Conservation (phyloP, 2,888 invertebrate genomes). For the Lingula anatina region DNA sequence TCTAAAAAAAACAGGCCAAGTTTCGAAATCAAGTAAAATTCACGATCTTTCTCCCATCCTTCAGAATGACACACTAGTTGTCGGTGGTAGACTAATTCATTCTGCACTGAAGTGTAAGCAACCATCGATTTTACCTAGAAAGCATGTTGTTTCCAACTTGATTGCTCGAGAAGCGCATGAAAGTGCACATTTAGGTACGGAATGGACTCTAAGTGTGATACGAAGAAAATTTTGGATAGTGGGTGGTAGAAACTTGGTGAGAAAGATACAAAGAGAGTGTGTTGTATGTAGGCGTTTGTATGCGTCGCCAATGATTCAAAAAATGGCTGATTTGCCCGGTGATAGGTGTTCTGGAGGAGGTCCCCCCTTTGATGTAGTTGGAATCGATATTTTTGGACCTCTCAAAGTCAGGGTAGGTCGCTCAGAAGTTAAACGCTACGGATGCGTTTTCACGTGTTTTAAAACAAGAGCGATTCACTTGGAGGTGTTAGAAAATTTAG, state of each 20-base stretch:
- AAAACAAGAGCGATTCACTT: conserved; percentile 3
- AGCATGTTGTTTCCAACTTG: too few relatives aligned
- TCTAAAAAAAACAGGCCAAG: too few relatives aligned
- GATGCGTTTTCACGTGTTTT: conserved; percentile 3
- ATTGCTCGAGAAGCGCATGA: not conserved
- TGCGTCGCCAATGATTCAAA: not conserved
- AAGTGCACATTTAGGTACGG: not conserved
- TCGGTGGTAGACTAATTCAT: too few relatives aligned
- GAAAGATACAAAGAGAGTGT: not conserved
- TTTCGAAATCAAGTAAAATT: too few relatives aligned
- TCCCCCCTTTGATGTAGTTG: not conserved
- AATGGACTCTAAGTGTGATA: not conserved
- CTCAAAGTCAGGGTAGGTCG: conserved; percentile 1
- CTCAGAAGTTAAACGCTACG: not conserved
- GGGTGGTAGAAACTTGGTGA: not conserved
- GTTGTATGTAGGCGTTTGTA: not conserved
- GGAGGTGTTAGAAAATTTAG: conserved; percentile 2
- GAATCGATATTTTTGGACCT: conserved; percentile 4
- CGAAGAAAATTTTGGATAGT: not conserved
- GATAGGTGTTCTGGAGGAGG: not conserved
- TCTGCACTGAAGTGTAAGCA: too few relatives aligned
- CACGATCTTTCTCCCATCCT: too few relatives aligned
- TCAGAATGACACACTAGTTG: too few relatives aligned
- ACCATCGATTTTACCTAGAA: too few relatives aligned
- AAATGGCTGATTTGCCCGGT: not conserved